These are phyloP conservation scores for Gadus chalcogrammus DNA, from an alignment of 2,113 vertebrate species.

Conservation along the genomic window DNA sequence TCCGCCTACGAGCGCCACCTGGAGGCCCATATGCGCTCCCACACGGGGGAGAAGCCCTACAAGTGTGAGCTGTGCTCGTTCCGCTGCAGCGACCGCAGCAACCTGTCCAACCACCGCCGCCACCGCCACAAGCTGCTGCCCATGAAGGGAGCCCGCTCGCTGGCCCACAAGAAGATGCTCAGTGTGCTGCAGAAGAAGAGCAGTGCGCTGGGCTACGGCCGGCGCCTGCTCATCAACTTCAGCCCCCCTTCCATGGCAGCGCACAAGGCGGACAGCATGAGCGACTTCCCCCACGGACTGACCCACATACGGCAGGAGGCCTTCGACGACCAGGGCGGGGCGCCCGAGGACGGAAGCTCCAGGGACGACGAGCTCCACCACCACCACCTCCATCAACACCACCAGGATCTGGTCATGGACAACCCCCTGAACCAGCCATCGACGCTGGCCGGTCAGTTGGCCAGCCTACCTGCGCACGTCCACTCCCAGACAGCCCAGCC, in stretches of 20 bases:
- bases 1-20: constrained; percentile 97
- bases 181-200: constrained; percentile 94
- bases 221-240: constrained; percentile 89
- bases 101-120: constrained; percentile 94
- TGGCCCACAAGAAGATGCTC: constrained; percentile 95
- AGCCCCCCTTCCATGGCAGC: constrained; percentile 91
- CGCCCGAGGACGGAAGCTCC: constrained; percentile 56
- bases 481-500: constrained; percentile 71
- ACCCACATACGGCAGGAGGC: constrained; percentile 83
- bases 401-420: constrained; percentile 85
- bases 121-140: constrained; percentile 97
- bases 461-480: constrained; percentile 89
- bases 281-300: constrained; percentile 85
- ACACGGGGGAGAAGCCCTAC: constrained; percentile 98
- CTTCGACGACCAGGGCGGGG: constrained; percentile 73
- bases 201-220: constrained; percentile 85
- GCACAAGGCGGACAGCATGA: constrained; percentile 90
- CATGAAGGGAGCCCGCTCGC: constrained; percentile 89
- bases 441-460: constrained; percentile 90
- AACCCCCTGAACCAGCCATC: constrained; percentile 97
- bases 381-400: constrained; percentile 6
- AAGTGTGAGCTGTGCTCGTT: constrained; percentile 98
- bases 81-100: constrained; percentile 97
- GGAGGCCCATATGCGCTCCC: constrained; percentile 97
- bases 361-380: constrained; percentile 76